Evolutionary conservation across 2,113 vertebrate species (phyloP).

Genomic region (Cyprinodon variegatus): DNA sequence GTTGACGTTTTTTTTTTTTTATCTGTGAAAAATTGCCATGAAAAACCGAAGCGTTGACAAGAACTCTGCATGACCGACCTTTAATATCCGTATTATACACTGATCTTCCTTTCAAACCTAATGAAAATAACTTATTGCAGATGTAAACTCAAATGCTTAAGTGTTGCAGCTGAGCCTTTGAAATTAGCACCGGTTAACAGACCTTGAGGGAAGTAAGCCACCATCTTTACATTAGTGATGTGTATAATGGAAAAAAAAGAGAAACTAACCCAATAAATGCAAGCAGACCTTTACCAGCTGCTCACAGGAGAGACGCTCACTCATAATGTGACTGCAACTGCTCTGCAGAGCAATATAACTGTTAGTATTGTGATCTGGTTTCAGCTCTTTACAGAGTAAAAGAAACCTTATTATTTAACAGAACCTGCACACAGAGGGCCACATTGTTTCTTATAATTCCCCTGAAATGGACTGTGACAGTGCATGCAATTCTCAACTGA

Average conservation of each 20-base stretch:
- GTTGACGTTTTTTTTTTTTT: constrained; percentile 1
- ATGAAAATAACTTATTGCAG: neutral
- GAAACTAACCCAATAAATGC: neutral
- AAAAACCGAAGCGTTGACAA: neutral
- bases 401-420: neutral
- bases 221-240: neutral
- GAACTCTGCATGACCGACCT: constrained; percentile 1
- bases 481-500: constrained; percentile 19
- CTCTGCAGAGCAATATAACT: neutral
- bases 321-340: neutral
- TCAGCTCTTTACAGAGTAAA: neutral
- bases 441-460: neutral
- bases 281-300: constrained; percentile 6
- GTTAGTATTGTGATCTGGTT: neutral
- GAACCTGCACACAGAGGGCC: constrained; percentile 9
- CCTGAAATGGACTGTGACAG: constrained; percentile 40
- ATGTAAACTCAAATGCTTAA: constrained; percentile 9
- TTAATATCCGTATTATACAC: constrained; percentile 20
- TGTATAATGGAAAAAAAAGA: constrained; percentile 9
- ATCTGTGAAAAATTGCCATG: constrained; percentile 1
- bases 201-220: constrained; percentile 12
- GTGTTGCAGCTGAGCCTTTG: constrained; percentile 22
- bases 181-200: constrained; percentile 24
- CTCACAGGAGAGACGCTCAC: neutral
- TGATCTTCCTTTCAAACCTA: neutral